Evolutionary conservation across 53 echinoderm and acorn worm species (phyloP).

Genomic region (Holothuria scabra): DNA sequence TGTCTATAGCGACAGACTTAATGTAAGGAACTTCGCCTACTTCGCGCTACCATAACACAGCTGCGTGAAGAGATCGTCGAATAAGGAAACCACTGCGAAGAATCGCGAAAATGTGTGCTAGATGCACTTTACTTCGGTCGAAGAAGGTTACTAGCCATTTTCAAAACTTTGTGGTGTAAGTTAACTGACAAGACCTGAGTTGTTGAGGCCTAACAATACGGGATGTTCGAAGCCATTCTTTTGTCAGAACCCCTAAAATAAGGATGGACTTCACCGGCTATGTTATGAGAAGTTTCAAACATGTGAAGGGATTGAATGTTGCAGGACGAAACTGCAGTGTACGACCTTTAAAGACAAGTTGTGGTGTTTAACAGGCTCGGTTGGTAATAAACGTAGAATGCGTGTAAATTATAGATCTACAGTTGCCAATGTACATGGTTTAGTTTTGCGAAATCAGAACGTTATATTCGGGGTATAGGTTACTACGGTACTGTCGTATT

Average conservation of each 20-base stretch:
- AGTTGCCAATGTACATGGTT: too few relatives aligned
- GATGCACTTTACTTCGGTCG: constrained; percentile 23
- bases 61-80: background rate
- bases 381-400: background rate
- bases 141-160: background rate
- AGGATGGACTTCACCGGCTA: constrained; percentile 3
- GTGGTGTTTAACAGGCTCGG: background rate
- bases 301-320: constrained; percentile 3
- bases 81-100: too few relatives aligned
- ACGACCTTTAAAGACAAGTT: background rate
- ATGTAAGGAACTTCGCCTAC: too few relatives aligned
- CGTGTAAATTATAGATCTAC: background rate
- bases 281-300: constrained; percentile 19
- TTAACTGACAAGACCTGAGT: constrained; percentile 7
- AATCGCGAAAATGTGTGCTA: constrained; percentile 28
- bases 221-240: background rate
- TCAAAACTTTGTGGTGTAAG: background rate
- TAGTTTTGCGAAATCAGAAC: too few relatives aligned
- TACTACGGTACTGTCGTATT: too few relatives aligned
- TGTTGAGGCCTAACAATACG: constrained; percentile 5
- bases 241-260: background rate
- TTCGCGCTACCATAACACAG: too few relatives aligned
- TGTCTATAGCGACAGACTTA: too few relatives aligned
- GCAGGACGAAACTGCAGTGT: constrained; percentile 9
- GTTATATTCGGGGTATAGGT: too few relatives aligned